Base-by-base conservation (phyloP, 2,888 invertebrate genomes). In the Druceiella hillmani region DNA sequence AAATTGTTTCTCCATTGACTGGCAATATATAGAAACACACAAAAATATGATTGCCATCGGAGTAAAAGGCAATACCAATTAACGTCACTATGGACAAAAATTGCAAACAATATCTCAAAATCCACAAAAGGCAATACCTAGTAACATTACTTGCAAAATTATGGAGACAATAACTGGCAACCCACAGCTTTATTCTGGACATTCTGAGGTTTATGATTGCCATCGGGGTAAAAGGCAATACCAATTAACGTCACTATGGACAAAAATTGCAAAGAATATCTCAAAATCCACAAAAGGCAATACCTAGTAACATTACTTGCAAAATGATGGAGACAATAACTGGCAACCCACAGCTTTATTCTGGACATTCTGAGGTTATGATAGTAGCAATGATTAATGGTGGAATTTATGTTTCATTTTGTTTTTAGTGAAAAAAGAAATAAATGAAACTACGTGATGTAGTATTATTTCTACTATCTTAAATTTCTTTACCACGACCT, bases 211-310 rank as follows among this genome's bases (percentile, higher is more conserved):
- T 31, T n/a, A n/a, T 24, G 5, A 24, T 17, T 24, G 4, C 20
- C 3, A 12, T 24, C 11, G 25, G 22, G n/a, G 13, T 24, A 22
- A 33, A 4, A 33, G 7, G 33, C 33, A 33, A 33, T 33, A 33
- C 33, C 33, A 20, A 20, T 20, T n/a, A 20, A 33, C 33, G 14
- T 33, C 17, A 17, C 25, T 33, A 33, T 10, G 10, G 10, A n/a
- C 20, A 33, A 33, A 33, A 17, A 24, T 22, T 4, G 33, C 17
- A 33, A 17, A 20, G 24, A 33, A 33, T 33, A 33, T 13, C 22
- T 33, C 24, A 33, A 11, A 17, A 33, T 10, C 33, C 33, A 33
- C 33, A 33, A 33, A 20, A 17, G 33, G 22, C 33, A 33, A 33
- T 17, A 33, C 22, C 22, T 12, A 22, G 17, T 33, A 33, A 10